Evolutionary conservation across 2,113 vertebrate genomes (phyloP).

Genomic region (Oncorhynchus masou): DNA sequence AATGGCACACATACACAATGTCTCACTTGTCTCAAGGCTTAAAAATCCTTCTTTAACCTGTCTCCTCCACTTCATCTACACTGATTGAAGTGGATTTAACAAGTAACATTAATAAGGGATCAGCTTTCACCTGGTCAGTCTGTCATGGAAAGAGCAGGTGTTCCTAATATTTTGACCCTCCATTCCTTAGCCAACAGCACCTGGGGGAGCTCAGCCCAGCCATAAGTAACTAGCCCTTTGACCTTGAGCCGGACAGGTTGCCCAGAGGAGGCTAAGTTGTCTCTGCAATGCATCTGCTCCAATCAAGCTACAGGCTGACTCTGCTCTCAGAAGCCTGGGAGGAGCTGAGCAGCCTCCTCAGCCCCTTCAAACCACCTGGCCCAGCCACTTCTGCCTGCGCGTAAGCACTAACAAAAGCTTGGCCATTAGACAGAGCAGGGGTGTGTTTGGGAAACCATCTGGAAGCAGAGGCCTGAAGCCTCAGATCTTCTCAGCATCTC

Average conservation of each 20-base stretch:
- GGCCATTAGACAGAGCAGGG: constrained; percentile 11
- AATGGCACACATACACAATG: no score
- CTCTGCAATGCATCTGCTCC: neutral
- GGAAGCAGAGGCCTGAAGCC: constrained; percentile 11
- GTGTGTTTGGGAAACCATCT: constrained; percentile 33
- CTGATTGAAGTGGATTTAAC: no score
- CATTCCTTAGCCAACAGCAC: neutral
- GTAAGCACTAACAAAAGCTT: constrained; percentile 11
- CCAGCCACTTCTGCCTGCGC: neutral
- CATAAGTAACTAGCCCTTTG: neutral
- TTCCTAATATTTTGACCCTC: neutral
- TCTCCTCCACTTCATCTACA: no score
- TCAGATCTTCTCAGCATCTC: neutral
- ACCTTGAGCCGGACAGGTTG: neutral
- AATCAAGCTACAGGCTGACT: neutral
- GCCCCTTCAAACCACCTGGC: neutral
- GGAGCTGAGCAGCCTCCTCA: no score
- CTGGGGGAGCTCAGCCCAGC: neutral
- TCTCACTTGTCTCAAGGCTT: no score
- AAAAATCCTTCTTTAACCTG: no score
- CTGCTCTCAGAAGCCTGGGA: no score
- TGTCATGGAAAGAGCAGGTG: neutral
- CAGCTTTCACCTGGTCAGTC: no score
- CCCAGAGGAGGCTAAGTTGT: neutral
- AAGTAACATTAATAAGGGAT: no score